Conservation (phyloP, 2,113 vertebrate genomes). For the Stomatorhinus ivindoensis region DNA sequence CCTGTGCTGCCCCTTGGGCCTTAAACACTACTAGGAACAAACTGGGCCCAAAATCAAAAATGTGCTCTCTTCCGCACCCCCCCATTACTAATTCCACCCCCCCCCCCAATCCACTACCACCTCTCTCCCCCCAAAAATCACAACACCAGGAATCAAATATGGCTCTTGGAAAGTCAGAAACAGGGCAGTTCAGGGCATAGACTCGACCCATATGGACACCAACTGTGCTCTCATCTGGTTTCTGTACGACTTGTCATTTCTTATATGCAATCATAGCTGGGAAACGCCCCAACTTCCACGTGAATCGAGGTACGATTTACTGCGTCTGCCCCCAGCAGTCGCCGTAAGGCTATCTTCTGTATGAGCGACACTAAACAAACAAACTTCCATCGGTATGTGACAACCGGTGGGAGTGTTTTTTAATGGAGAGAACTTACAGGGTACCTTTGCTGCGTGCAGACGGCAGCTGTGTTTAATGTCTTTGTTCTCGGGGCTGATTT, state of each 20-base stretch:
- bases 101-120: neutral
- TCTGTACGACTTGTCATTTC: conserved; percentile 40
- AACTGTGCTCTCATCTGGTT: conserved; percentile 46
- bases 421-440: neutral
- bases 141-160: conserved; percentile 20
- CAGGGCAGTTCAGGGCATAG: neutral
- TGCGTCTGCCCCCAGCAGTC: neutral
- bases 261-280: conserved; percentile 27
- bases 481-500: neutral
- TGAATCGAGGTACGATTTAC: conserved; percentile 16
- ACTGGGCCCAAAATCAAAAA: conserved; percentile 26
- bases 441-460: neutral
- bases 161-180: conserved; percentile 4
- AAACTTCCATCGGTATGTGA: neutral
- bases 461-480: conserved; percentile 18
- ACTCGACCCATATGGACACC: conserved; percentile 34
- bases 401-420: neutral
- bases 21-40: conserved; percentile 5
- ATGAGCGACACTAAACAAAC: neutral
- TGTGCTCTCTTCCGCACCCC: conserved; percentile 1
- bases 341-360: neutral
- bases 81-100: neutral
- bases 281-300: conserved; percentile 22
- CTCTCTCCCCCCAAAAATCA: neutral
- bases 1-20: neutral